These are phyloP conservation scores for Tromatobia lineatoria DNA, from an alignment of 2,888 invertebrate genomes.

Conservation along the genomic window DNA sequence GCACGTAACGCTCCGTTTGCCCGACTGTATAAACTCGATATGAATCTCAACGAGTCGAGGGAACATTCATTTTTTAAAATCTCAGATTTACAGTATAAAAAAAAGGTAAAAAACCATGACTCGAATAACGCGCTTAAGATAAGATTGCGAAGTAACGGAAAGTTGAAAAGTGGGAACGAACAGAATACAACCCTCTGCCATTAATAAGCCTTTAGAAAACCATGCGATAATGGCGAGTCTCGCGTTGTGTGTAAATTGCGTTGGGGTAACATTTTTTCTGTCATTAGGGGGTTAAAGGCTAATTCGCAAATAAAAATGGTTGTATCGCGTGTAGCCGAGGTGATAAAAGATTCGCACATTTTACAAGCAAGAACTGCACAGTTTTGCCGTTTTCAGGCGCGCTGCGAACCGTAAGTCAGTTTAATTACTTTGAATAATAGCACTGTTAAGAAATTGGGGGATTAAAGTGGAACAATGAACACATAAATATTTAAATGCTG, in stretches of 20 bases:
- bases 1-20: background rate
- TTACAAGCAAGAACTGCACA: background rate
- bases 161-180: background rate
- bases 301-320: background rate
- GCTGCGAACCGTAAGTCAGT: background rate
- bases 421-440: background rate
- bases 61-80: background rate
- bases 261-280: background rate
- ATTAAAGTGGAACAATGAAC: background rate
- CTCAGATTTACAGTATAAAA: background rate
- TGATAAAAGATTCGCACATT: background rate
- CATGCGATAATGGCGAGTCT: background rate
- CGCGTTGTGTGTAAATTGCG: background rate
- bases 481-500: background rate
- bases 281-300: background rate
- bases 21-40: background rate
- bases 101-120: constrained; percentile 4
- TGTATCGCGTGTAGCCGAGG: background rate
- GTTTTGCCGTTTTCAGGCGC: background rate
- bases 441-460: background rate
- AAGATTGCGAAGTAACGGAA: background rate
- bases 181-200: background rate
- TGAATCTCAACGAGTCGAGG: constrained; percentile 15
- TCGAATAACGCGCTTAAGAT: background rate
- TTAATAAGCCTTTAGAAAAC: background rate